Evolutionary conservation across 2,113 vertebrate species (phyloP).

Genomic region (Corvus cornix): DNA sequence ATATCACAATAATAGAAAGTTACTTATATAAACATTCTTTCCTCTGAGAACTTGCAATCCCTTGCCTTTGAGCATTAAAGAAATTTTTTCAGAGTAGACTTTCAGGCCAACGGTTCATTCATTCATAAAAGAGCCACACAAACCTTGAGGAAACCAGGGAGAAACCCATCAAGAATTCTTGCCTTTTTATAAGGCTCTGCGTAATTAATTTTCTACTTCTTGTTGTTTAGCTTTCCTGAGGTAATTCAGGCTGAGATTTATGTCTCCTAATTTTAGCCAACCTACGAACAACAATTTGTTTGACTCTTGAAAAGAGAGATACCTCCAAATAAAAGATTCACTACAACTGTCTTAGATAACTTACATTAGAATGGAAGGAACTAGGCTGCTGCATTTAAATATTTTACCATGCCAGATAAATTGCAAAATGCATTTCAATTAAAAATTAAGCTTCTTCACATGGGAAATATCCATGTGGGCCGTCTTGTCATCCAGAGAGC

Average conservation of each 20-base stretch:
- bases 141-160: not conserved
- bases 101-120: not conserved
- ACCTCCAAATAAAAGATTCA: not conserved
- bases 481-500: not conserved
- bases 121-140: not conserved
- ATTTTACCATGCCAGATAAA: not conserved
- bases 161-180: not conserved
- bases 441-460: conserved; percentile 6
- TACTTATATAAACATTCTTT: not conserved
- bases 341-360: not conserved
- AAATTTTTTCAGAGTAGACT: not conserved
- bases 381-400: not conserved
- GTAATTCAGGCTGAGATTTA: not conserved
- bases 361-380: not conserved
- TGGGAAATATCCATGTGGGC: not conserved
- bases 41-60: not conserved
- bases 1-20: not conserved
- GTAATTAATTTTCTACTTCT: not conserved
- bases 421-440: not conserved
- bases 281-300: not conserved
- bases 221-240: not conserved
- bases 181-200: not conserved
- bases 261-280: not conserved
- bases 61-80: not conserved
- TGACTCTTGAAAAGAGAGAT: not conserved